Conservation (phyloP, 2,113 vertebrate species). For the Coregonus clupeaformis region DNA sequence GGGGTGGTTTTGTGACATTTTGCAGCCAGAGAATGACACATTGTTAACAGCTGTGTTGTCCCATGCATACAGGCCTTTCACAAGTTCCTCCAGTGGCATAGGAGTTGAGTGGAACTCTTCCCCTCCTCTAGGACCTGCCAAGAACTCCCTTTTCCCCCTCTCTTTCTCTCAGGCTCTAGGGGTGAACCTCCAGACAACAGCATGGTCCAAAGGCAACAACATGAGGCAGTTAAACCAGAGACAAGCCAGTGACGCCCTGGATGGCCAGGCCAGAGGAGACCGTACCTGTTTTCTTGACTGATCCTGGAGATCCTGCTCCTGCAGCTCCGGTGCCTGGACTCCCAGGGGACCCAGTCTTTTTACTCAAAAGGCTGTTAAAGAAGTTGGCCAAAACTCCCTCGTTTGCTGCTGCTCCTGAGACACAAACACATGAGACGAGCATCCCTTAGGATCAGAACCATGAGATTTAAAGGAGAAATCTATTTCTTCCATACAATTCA, state of each 20-base stretch:
- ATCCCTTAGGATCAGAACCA: not conserved
- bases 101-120: constrained; percentile 20
- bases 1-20: constrained; percentile 13
- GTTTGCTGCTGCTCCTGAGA: constrained; percentile 90
- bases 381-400: constrained; percentile 98
- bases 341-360: constrained; percentile 96
- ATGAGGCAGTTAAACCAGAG: not conserved
- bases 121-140: constrained; percentile 3
- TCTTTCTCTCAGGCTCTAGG: constrained; percentile 38
- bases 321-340: constrained; percentile 80
- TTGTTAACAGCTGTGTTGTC: not conserved
- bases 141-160: not conserved
- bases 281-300: constrained; percentile 96
- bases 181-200: constrained; percentile 52
- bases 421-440: constrained; percentile 2
- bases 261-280: not conserved
- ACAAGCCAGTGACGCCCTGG: not conserved
- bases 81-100: constrained; percentile 46
- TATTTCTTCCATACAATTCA: not conserved
- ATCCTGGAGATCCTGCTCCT: constrained; percentile 83
- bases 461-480: not conserved
- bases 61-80: constrained; percentile 59
- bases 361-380: constrained; percentile 99
- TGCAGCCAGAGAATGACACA: not conserved
- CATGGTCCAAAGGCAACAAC: constrained; percentile 34